A percentile compares a stretch with the other conserved stretches of the same genome.
phyloP scores from a whole-genome alignment of 2,113 vertebrate genomes.

The Numida meleagris region DNA sequence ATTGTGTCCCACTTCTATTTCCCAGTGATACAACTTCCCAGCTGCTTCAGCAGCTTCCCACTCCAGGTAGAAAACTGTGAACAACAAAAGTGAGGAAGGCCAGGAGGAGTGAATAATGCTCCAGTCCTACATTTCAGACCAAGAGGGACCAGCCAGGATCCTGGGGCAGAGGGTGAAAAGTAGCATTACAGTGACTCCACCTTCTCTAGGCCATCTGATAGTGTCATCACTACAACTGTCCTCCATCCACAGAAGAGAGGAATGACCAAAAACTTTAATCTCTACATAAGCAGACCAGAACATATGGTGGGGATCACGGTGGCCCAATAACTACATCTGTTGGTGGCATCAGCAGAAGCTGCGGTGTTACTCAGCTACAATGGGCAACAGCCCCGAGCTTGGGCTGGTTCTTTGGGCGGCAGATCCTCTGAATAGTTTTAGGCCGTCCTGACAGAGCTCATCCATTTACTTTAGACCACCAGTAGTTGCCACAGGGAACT shows the following conservation, averaged over 20 bases:
- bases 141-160: background rate
- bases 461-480: background rate
- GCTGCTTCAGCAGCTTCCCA: background rate
- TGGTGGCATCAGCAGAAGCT: background rate
- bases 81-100: rapidly evolving
- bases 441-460: slow-evolving; percentile 3
- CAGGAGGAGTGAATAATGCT: background rate
- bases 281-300: slow-evolving; percentile 25
- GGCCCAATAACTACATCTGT: background rate
- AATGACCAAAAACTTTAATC: background rate
- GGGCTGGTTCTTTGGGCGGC: background rate
- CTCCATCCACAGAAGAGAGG: background rate
- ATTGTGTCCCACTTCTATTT: background rate
- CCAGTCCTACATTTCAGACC: background rate
- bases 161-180: rapidly evolving
- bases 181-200: background rate
- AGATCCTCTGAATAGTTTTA: slow-evolving; percentile 20
- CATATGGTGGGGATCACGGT: background rate
- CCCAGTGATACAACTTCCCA: background rate
- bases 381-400: background rate
- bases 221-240: background rate
- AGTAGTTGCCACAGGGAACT: background rate
- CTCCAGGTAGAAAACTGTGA: background rate
- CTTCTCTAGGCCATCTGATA: background rate
- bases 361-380: background rate